phyloP scores from a whole-genome alignment of 2,888 invertebrate species.

The Phaonia tiefii region DNA sequence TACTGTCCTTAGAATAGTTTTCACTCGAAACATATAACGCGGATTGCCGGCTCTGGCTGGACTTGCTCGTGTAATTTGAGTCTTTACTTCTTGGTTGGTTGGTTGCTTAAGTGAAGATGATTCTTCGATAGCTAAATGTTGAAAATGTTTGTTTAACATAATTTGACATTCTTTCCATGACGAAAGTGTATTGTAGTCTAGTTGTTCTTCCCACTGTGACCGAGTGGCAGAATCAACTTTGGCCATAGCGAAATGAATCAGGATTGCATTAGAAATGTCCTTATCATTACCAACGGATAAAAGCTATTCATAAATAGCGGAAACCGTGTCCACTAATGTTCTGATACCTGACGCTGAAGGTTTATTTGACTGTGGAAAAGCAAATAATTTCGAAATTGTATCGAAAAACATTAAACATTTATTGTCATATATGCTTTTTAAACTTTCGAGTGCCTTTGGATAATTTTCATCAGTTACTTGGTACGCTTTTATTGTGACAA shows the following conservation, averaged over 20 bases:
- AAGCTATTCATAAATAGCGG: slow-evolving; percentile 57
- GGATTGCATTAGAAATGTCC: slow-evolving; percentile 60
- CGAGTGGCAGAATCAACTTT: slow-evolving; percentile 45
- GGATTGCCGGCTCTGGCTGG: neutral
- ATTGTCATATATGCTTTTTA: slow-evolving; percentile 62
- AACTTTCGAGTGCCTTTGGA: slow-evolving; percentile 53
- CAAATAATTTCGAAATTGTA: slow-evolving; percentile 59
- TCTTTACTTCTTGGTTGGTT: neutral
- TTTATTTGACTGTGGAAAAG: slow-evolving; percentile 58
- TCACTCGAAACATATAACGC: neutral
- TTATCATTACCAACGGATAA: slow-evolving; percentile 64
- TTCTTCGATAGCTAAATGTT: slow-evolving; percentile 41
- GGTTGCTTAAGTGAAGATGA: slow-evolving; percentile 28
- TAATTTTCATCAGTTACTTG: slow-evolving; percentile 61
- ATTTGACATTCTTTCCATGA: slow-evolving; percentile 57
- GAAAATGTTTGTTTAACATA: slow-evolving; percentile 50
- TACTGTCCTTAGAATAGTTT: slow-evolving; percentile 12
- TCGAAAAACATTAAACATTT: slow-evolving; percentile 64
- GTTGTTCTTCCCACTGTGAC: slow-evolving; percentile 36
- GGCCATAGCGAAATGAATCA: slow-evolving; percentile 62
- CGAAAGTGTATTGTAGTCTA: slow-evolving; percentile 44
- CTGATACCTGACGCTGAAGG: slow-evolving; percentile 60
- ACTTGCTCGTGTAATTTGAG: neutral
- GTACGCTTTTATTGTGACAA: slow-evolving; percentile 60
- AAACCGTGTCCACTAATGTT: slow-evolving; percentile 65